These are phyloP conservation scores for Sceloporus undulatus DNA, from an alignment of 2,113 vertebrate genomes.

Conservation along the genomic window DNA sequence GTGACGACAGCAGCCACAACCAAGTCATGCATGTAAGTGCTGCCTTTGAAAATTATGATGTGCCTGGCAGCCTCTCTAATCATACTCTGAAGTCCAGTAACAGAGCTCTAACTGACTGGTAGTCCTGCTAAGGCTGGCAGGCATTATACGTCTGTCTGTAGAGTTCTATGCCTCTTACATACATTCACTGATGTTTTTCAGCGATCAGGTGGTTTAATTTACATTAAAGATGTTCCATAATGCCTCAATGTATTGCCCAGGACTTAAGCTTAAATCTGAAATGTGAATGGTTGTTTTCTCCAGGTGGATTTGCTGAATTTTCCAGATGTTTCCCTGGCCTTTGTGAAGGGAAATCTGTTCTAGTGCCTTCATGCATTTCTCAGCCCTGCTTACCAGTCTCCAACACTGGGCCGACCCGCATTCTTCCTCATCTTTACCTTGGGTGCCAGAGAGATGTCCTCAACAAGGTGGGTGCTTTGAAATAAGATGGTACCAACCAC, in stretches of 20 bases:
- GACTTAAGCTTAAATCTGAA: background rate
- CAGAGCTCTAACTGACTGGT: too few relatives aligned
- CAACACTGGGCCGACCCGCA: constrained; percentile 90
- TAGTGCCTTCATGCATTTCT: constrained; percentile 90
- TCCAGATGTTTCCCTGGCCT: constrained; percentile 91
- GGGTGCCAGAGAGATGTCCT: constrained; percentile 96
- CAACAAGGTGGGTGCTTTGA: constrained; percentile 85
- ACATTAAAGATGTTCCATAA: background rate
- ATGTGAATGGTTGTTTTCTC: constrained; percentile 38
- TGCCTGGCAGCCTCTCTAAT: too few relatives aligned
- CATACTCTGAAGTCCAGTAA: too few relatives aligned
- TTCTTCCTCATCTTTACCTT: constrained; percentile 95
- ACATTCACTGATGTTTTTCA: background rate
- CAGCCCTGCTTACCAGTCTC: constrained; percentile 90
- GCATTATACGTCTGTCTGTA: too few relatives aligned
- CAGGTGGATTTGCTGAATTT: constrained; percentile 94
- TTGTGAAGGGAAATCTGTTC: constrained; percentile 90
- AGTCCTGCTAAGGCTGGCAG: too few relatives aligned
- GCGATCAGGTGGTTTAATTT: background rate
- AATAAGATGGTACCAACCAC: background rate
- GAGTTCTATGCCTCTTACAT: too few relatives aligned
- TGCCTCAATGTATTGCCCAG: background rate
- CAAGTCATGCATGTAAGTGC: too few relatives aligned
- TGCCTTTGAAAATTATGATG: too few relatives aligned
- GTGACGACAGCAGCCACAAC: too few relatives aligned